phyloP scores from a whole-genome alignment of 2,888 invertebrate genomes.

The Lepetodrilus schrolli region DNA sequence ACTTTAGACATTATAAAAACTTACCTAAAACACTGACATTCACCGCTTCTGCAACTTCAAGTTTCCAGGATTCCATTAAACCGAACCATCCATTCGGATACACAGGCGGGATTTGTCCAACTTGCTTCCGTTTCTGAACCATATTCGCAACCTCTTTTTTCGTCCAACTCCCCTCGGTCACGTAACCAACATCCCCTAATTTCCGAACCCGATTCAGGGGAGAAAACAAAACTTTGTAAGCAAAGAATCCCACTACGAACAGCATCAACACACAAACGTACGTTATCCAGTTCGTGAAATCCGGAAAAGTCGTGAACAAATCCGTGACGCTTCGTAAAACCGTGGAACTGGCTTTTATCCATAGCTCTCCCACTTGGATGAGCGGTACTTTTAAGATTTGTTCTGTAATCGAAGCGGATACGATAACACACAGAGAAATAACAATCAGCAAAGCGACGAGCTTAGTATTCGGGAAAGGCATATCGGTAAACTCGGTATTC shows the following conservation, averaged over 20 bases:
- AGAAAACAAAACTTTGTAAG: slow-evolving; percentile 55
- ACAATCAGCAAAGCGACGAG: too few species aligned
- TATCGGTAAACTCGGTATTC: too few species aligned
- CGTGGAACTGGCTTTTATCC: slow-evolving; percentile 51
- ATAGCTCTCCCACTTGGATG: slow-evolving; percentile 59
- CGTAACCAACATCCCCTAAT: slow-evolving; percentile 70
- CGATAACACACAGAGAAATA: too few species aligned
- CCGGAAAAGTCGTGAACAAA: slow-evolving; percentile 40
- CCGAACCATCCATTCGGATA: slow-evolving; percentile 94
- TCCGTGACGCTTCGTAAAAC: slow-evolving; percentile 38
- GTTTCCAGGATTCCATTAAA: slow-evolving; percentile 81
- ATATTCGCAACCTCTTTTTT: slow-evolving; percentile 67
- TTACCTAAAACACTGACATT: slow-evolving; percentile 80
- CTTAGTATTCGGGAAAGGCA: too few species aligned
- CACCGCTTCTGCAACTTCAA: slow-evolving; percentile 73
- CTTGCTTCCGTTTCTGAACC: slow-evolving; percentile 76
- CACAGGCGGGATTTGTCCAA: slow-evolving; percentile 85
- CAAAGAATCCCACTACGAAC: slow-evolving; percentile 42
- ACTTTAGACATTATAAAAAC: slow-evolving; percentile 37
- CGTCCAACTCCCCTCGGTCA: slow-evolving; percentile 60
- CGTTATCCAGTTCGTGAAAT: slow-evolving; percentile 49
- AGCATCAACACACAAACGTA: slow-evolving; percentile 46
- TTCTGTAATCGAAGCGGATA: slow-evolving; percentile 51
- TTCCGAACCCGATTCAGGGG: slow-evolving; percentile 66
- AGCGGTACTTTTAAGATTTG: slow-evolving; percentile 53